Conservation (phyloP, 2,113 vertebrate genomes). For the Gopherus flavomarginatus region DNA sequence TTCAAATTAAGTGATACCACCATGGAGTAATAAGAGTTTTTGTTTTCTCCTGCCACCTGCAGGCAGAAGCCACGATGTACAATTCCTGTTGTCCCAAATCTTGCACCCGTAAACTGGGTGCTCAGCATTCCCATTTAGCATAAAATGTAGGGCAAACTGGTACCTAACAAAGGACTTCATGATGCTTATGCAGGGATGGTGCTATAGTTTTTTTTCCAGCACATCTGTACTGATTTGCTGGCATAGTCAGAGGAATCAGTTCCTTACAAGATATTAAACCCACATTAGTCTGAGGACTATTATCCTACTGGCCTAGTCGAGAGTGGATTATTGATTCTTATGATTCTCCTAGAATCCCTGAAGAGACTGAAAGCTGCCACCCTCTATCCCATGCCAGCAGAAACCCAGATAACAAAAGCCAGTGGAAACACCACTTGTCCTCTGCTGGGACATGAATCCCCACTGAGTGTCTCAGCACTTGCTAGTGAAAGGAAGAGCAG, state of each 20-base stretch:
- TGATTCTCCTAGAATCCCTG: not conserved
- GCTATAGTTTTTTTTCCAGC: fast-evolving
- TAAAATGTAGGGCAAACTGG: not conserved
- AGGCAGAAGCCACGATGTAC: not conserved
- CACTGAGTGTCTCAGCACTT: fast-evolving
- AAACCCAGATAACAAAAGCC: fast-evolving
- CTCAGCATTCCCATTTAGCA: fast-evolving
- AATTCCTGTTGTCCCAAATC: not conserved
- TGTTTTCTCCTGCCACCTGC: not conserved
- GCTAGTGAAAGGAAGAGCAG: not conserved
- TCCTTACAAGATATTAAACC: not conserved
- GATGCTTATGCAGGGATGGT: too few species aligned
- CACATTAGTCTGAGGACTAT: not conserved
- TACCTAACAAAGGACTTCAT: not conserved
- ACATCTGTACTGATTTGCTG: not conserved
- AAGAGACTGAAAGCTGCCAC: not conserved
- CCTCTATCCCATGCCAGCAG: fast-evolving
- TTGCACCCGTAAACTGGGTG: fast-evolving
- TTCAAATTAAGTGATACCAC: not conserved
- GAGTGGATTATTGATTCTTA: not conserved
- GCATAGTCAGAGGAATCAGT: not conserved
- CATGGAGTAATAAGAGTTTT: not conserved
- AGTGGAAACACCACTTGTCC: not conserved
- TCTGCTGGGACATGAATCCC: not conserved
- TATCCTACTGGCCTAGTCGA: not conserved